Conservation (phyloP, 2,888 invertebrate species). For the Athripsodes cinereus region DNA sequence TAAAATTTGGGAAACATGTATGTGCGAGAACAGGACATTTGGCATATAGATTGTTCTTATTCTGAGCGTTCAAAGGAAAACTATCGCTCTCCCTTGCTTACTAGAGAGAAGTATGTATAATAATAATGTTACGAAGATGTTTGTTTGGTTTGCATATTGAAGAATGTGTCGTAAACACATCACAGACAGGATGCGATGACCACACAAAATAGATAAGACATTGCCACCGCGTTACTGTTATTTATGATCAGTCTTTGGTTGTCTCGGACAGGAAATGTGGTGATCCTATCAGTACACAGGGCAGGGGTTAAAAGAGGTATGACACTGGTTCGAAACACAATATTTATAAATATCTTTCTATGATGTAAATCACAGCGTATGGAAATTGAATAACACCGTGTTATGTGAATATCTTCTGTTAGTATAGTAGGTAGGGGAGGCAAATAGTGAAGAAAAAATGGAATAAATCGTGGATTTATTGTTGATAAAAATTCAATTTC, state of each 20-base stretch:
- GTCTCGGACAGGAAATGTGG: constrained; percentile 28
- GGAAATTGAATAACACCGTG: constrained; percentile 18
- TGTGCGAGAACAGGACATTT: no score
- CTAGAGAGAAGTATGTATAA: no score
- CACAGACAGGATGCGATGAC: constrained; percentile 15
- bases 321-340: constrained; percentile 6
- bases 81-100: no score
- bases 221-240: constrained; percentile 24
- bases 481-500: neutral
- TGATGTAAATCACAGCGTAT: constrained; percentile 13
- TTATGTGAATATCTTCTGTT: constrained; percentile 6
- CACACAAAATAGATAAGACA: constrained; percentile 26
- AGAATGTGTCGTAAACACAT: constrained; percentile 1
- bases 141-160: neutral
- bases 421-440: no score
- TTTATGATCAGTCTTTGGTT: constrained; percentile 28
- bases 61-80: no score
- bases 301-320: constrained; percentile 19
- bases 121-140: no score
- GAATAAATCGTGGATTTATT: constrained; percentile 18
- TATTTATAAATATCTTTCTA: constrained; percentile 14
- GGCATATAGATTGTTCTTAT: no score
- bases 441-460: constrained; percentile 12
- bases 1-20: no score
- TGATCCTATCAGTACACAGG: constrained; percentile 23